Base-by-base conservation (phyloP, 2,797 vertebrate genomes). In the Botia almorhae region DNA sequence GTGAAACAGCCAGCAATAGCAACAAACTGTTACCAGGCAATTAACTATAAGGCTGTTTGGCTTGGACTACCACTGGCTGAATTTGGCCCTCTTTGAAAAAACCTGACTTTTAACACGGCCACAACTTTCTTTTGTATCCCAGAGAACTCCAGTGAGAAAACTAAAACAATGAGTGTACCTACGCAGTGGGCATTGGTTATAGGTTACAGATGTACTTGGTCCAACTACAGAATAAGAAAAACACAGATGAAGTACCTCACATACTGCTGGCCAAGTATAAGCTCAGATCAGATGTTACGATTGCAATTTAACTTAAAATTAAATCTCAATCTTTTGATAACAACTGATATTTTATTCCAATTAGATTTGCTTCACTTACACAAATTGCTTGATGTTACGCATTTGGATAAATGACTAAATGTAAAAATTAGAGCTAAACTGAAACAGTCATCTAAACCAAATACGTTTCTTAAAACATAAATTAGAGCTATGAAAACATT, bases 21-120 rank as follows among this genome's bases (percentile, higher is more conserved):
- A 85, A 86, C 85, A 84, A 84, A 83, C 84, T 36, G 86, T 86
- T 74, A 83, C 86, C 76, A 86, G 69, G 82, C 82, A 83, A 84
- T 84, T 83, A 67, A 80, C 36, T 67, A 70, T 81, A 79, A 64
- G 21, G 51, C 56, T 81, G 69, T 70, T 67, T 82, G 53, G 69
- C 65, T 71, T 70, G 51, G 53, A 73, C 74, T 68, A 58, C 65
- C 46, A 67, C 17, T 51, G 80, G 50, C 39, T 56, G 51, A 39
- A 43, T 29, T 46, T 68, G 61, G 69, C 80, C 17, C 1, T 7
- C 58, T 14, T 58, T 65, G 16, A 64, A 43, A 75, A 72, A 70
- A 64, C 33, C 56, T 29, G 51, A 36, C 26, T 71, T 53, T 70
- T 19, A 58, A 63, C 50, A 50, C 26, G 76, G 72, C 55, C 56